Evolutionary conservation across 2,888 invertebrate species (phyloP).

Genomic region (Lasiommata megera): DNA sequence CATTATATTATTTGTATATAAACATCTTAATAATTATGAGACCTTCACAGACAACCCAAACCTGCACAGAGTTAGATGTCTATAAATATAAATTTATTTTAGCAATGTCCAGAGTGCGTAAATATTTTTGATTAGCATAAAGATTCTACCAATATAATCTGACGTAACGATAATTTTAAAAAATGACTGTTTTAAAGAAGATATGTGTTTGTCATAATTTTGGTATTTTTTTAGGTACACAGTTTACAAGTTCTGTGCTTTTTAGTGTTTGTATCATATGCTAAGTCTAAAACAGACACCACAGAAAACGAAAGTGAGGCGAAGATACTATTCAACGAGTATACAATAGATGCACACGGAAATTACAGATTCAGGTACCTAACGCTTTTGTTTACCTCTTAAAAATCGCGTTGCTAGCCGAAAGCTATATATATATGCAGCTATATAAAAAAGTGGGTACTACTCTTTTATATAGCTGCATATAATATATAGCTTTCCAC

Average conservation of each 20-base stretch:
- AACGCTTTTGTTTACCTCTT: no score
- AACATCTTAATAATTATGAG: not conserved
- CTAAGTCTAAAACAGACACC: constrained; percentile 2
- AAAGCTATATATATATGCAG: no score
- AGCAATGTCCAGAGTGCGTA: not conserved
- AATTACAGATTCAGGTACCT: constrained; percentile 42
- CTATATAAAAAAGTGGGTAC: no score
- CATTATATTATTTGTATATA: not conserved
- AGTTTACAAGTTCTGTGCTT: not conserved
- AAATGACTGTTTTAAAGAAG: no score
- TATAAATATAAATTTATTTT: not conserved
- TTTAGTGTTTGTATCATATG: not conserved
- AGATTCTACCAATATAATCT: no score
- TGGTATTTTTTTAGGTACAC: constrained; percentile 1
- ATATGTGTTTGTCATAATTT: not conserved
- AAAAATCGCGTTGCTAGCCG: no score
- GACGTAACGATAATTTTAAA: no score
- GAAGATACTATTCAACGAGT: constrained; percentile 28
- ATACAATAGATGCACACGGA: constrained; percentile 36
- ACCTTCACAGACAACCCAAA: not conserved
- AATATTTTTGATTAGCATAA: not conserved
- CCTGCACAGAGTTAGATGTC: not conserved
- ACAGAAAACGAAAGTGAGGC: constrained; percentile 27
- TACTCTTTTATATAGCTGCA: no score
- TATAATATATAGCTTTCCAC: no score